A percentile compares a stretch with the other conserved stretches of the same genome.
Conservation (phyloP, 2,113 vertebrate genomes). For the Anhinga anhinga region DNA sequence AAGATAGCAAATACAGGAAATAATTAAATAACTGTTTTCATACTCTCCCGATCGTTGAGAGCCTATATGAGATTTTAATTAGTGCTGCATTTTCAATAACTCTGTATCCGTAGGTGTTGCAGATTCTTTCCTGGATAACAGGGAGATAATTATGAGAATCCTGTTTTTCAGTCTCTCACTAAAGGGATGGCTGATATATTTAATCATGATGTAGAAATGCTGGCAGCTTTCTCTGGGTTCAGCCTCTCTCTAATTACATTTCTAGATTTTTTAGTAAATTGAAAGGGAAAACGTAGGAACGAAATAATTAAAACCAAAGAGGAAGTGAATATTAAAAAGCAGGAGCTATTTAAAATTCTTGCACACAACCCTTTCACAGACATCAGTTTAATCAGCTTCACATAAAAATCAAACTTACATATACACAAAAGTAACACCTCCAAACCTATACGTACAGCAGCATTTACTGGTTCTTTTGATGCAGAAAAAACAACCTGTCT, state of each 20-base stretch:
- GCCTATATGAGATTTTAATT: slow-evolving; percentile 78
- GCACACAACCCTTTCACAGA: slow-evolving; percentile 25
- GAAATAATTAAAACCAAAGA: slow-evolving; percentile 80
- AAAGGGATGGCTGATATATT: slow-evolving; percentile 74
- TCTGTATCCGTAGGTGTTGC: slow-evolving; percentile 49
- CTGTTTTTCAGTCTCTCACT: slow-evolving; percentile 69
- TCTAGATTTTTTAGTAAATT: slow-evolving; percentile 78
- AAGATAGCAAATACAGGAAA: slow-evolving; percentile 59
- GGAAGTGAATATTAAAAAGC: slow-evolving; percentile 78
- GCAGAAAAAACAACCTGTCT: not conserved
- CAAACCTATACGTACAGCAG: not conserved
- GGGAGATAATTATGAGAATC: slow-evolving; percentile 75
- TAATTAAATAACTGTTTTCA: slow-evolving; percentile 67
- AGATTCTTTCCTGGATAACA: slow-evolving; percentile 77
- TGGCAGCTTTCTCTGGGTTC: slow-evolving; percentile 77
- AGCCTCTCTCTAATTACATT: slow-evolving; percentile 81
- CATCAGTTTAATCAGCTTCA: slow-evolving; percentile 55
- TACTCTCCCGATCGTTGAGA: slow-evolving; percentile 48
- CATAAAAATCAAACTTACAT: not conserved
- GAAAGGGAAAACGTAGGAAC: slow-evolving; percentile 79
- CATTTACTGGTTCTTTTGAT: not conserved
- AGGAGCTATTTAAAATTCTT: slow-evolving; percentile 75
- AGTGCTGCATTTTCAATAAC: slow-evolving; percentile 77
- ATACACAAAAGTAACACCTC: not conserved
- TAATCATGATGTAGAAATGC: slow-evolving; percentile 75